Evolutionary conservation across 1,140 invertebrate species (phyloP).

Genomic region (Agrilus planipennis): DNA sequence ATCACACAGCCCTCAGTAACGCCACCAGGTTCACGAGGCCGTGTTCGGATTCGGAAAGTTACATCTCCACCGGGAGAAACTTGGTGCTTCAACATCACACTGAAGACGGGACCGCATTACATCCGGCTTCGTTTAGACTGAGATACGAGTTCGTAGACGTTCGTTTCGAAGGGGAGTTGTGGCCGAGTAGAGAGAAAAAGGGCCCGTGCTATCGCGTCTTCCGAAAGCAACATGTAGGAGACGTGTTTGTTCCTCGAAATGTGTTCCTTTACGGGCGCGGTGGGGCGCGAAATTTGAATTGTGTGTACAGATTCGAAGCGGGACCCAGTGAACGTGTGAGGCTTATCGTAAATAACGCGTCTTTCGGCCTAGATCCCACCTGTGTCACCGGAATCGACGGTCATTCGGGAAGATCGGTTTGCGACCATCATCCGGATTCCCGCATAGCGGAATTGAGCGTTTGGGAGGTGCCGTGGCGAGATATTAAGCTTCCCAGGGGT

Average conservation of each 20-base stretch:
- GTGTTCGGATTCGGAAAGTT: constrained; percentile 63
- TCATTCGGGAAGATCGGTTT: constrained; percentile 44
- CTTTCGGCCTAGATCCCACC: constrained; percentile 48
- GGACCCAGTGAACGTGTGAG: constrained; percentile 48
- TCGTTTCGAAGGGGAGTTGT: constrained; percentile 54
- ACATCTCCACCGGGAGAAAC: constrained; percentile 53
- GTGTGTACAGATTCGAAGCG: constrained; percentile 61
- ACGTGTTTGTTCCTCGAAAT: constrained; percentile 56
- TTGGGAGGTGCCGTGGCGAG: constrained; percentile 52
- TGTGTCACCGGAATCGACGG: constrained; percentile 60
- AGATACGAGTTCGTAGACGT: constrained; percentile 81
- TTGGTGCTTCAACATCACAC: constrained; percentile 40
- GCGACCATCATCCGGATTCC: constrained; percentile 40
- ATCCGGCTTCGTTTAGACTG: constrained; percentile 50
- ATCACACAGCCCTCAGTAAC: constrained; percentile 65
- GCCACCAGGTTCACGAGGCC: constrained; percentile 60
- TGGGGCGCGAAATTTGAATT: constrained; percentile 58
- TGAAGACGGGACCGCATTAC: constrained; percentile 51
- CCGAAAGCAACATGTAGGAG: constrained; percentile 43
- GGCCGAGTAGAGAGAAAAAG: constrained; percentile 36
- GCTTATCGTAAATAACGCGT: constrained; percentile 57
- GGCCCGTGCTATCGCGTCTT: constrained; percentile 43
- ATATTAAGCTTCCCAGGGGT: constrained; percentile 46
- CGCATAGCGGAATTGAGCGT: constrained; percentile 45
- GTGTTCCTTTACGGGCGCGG: constrained; percentile 67